A percentile compares a stretch with the other conserved stretches of the same genome.
Evolutionary conservation across 2,113 vertebrate genomes (phyloP).

Genomic region (Alligator sinensis): DNA sequence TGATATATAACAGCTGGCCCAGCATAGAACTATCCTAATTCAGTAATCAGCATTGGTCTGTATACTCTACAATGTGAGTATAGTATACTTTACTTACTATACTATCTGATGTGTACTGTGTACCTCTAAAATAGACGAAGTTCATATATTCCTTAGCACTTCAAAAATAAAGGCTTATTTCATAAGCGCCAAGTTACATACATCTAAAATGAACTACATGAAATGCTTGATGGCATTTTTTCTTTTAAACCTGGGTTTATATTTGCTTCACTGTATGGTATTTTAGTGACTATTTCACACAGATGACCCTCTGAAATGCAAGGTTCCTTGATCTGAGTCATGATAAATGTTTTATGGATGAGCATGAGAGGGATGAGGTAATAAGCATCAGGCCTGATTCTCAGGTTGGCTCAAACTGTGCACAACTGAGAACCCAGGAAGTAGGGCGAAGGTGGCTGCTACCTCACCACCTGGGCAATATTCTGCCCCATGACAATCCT

Average conservation of each 20-base stretch:
- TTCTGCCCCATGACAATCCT: not conserved
- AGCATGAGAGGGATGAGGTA: not conserved
- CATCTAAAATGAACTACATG: not conserved
- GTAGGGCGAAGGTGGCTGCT: not conserved
- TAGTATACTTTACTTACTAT: not conserved
- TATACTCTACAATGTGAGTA: not conserved
- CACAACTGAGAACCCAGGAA: not conserved
- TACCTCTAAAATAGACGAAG: not conserved
- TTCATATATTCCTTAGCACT: not conserved
- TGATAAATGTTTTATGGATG: not conserved
- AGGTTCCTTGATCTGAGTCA: not conserved
- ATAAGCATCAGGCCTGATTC: not conserved
- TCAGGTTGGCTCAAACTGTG: not conserved
- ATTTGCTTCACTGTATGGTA: not conserved
- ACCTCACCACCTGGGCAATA: not conserved
- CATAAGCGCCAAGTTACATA: not conserved
- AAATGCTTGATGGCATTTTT: not conserved
- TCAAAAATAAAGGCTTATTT: not conserved
- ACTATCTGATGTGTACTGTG: not conserved
- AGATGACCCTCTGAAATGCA: not conserved
- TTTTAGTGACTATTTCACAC: not conserved
- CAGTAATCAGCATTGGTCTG: conserved; percentile 41
- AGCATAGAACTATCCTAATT: conserved; percentile 37
- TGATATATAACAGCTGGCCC: conserved; percentile 24
- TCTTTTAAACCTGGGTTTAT: not conserved